These are phyloP conservation scores for Neodiprion pinetum DNA, from an alignment of 1,140 invertebrate genomes.

Conservation along the genomic window DNA sequence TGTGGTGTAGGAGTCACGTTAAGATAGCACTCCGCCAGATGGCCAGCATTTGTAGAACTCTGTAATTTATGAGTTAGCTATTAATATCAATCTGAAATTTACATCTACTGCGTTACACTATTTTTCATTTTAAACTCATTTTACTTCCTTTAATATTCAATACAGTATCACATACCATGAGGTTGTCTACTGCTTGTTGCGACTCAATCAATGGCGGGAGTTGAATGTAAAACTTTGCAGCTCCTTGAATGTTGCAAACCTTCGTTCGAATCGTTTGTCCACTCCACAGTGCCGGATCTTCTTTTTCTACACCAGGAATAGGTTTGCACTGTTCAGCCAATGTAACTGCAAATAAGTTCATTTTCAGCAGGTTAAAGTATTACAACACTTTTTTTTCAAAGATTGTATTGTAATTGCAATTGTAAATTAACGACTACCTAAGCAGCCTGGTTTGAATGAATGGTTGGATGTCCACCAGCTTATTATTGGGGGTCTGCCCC, in stretches of 20 bases:
- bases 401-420: slow-evolving; percentile 18
- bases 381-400: slow-evolving; percentile 7
- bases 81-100: slow-evolving; percentile 14
- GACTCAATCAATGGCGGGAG: slow-evolving; percentile 46
- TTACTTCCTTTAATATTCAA: too few relatives aligned
- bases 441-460: neutral
- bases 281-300: slow-evolving; percentile 51
- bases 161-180: slow-evolving; percentile 40
- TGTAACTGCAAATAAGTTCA: slow-evolving; percentile 18
- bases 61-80: neutral
- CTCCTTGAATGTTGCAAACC: slow-evolving; percentile 48
- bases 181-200: slow-evolving; percentile 40
- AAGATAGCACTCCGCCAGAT: slow-evolving; percentile 62
- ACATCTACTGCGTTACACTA: neutral
- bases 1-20: slow-evolving; percentile 26
- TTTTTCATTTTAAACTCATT: too few relatives aligned
- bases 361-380: slow-evolving; percentile 6
- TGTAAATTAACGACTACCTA: neutral
- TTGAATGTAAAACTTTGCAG: slow-evolving; percentile 54
- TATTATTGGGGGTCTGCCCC: too few relatives aligned
- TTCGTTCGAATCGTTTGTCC: slow-evolving; percentile 52
- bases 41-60: slow-evolving; percentile 50
- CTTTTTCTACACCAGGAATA: slow-evolving; percentile 20
- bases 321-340: slow-evolving; percentile 21
- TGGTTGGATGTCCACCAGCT: neutral